Base-by-base conservation (phyloP, 2,797 vertebrate species). In the Hafferia zeledoni region DNA sequence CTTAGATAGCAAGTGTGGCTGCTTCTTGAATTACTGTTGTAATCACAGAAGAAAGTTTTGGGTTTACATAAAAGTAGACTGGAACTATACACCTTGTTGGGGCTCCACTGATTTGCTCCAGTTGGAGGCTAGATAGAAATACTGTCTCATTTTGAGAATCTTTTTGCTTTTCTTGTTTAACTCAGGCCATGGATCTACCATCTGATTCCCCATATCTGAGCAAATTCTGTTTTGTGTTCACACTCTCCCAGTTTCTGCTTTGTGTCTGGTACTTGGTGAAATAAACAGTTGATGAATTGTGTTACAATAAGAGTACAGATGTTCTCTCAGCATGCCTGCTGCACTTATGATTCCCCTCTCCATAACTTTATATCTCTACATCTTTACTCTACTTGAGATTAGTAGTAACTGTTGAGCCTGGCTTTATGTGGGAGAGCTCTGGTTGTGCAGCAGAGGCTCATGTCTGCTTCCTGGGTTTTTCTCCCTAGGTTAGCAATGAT, bases 301-400 rank as follows among this genome's bases (percentile, higher is more conserved):
- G 91, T 65, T 33, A 52, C 65, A 68, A 52, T 67, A 39, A 92
- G 61, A 1, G 49, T 90, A 27, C 96, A 97, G 96, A 96, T 97
- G 96, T 96, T 97, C 83, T 93, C 94, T 82, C 95, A 93, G 95
- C 95, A 83, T 80, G 95, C 67, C 90, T 90, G 83, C 94, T 94
- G 87, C 84, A 59, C 76, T 95, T 90, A 87, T 13, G 64, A 63
- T 77, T 82, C 92, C 85, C 46, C n/a, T 91, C 84, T 72, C 83
- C 77, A 59, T 95, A 95, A 89, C 85, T 78, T 64, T 96, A 74
- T 92, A 87, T 96, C 95, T 94, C 41, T 94, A 35, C 75, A 97
- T 94, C 94, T 96, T 96, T 93, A 49, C 89, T 93, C 17, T 63
- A 52, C 46, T 56, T 72, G 76, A 74, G 68, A 75, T 85, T 77